Evolutionary conservation across 2,888 invertebrate genomes (phyloP).

Genomic region (Drosophila suboccidentalis): DNA sequence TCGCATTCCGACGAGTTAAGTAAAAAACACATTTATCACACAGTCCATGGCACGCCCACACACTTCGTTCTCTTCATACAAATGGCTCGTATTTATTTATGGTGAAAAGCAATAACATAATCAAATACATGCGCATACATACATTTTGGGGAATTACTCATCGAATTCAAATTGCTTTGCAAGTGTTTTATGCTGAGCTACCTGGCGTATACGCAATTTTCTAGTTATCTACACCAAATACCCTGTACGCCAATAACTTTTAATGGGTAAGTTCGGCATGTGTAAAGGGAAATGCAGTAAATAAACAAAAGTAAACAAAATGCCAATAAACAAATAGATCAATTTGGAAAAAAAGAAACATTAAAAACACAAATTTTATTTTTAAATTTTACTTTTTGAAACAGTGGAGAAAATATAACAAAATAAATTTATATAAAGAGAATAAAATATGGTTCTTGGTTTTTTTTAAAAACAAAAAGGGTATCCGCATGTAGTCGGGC

Average conservation of each 20-base stretch:
- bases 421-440: neutral
- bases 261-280: neutral
- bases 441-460: neutral
- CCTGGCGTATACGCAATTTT: slow-evolving; percentile 58
- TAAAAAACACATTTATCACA: slow-evolving; percentile 41
- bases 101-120: slow-evolving; percentile 42
- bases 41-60: slow-evolving; percentile 36
- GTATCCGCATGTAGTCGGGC: slow-evolving; percentile 25
- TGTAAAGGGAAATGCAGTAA: neutral
- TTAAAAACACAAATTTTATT: too few relatives aligned
- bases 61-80: slow-evolving; percentile 7
- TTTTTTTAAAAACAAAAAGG: neutral
- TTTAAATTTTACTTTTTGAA: too few relatives aligned
- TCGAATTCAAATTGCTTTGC: slow-evolving; percentile 64
- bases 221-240: slow-evolving; percentile 13
- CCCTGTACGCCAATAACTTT: neutral
- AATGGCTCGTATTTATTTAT: slow-evolving; percentile 48
- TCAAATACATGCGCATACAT: slow-evolving; percentile 19
- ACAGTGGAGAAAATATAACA: neutral
- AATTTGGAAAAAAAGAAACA: too few relatives aligned
- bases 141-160: slow-evolving; percentile 64
- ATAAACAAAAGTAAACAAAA: neutral
- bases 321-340: too few relatives aligned
- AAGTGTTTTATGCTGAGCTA: slow-evolving; percentile 62
- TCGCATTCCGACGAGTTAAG: slow-evolving; percentile 14